Evolutionary conservation across 2,113 vertebrate species (phyloP).

Genomic region (Thryonomys swinderianus): DNA sequence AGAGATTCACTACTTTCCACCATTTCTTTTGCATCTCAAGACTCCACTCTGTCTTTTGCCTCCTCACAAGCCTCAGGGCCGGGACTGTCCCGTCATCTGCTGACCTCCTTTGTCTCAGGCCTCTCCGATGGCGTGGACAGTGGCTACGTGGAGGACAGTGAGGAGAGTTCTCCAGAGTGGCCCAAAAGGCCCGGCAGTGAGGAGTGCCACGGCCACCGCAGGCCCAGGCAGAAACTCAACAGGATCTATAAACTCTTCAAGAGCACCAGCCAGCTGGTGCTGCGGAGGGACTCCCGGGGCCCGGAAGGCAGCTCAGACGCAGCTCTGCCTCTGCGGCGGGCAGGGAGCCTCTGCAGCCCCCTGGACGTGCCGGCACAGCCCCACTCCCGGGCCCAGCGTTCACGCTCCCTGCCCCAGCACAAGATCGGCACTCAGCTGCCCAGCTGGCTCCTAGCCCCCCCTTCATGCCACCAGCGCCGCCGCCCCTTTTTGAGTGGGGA

Average conservation of each 20-base stretch:
- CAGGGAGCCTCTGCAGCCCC: conserved; percentile 92
- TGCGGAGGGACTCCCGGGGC: conserved; percentile 79
- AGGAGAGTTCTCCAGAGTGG: conserved; percentile 86
- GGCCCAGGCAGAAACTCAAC: conserved; percentile 86
- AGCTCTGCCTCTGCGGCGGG: conserved; percentile 83
- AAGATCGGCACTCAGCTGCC: conserved; percentile 81
- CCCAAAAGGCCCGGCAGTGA: conserved; percentile 67
- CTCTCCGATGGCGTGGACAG: conserved; percentile 94
- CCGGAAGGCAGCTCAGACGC: neutral
- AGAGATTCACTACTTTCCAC: conserved; percentile 87
- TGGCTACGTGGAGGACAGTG: conserved; percentile 93
- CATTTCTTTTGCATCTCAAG: conserved; percentile 85
- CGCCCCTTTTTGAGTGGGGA: conserved; percentile 94
- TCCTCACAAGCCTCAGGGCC: conserved; percentile 89
- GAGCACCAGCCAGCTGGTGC: conserved; percentile 86
- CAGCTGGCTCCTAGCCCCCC: conserved; percentile 71
- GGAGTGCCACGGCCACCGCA: conserved; percentile 75
- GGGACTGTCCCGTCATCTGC: conserved; percentile 85
- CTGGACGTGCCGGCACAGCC: conserved; percentile 78
- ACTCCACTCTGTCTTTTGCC: conserved; percentile 84
- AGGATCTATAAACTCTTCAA: conserved; percentile 93
- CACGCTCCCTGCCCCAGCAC: conserved; percentile 93
- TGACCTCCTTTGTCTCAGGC: conserved; percentile 91
- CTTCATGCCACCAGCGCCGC: conserved; percentile 88
- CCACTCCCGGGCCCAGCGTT: conserved; percentile 89